phyloP scores from a whole-genome alignment of 2,888 invertebrate genomes.

The Dicycla oo region DNA sequence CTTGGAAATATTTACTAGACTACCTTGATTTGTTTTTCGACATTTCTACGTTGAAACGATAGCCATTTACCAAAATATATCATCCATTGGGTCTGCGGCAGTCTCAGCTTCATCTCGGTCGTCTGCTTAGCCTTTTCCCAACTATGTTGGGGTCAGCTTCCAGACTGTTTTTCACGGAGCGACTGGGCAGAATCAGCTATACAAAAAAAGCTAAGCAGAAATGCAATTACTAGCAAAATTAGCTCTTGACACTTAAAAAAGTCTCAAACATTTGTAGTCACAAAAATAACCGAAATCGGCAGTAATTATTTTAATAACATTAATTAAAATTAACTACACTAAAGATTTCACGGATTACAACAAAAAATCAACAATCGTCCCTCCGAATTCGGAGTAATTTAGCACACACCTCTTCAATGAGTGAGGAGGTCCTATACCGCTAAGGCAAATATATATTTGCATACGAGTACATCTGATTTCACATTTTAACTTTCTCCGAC shows the following conservation, averaged over 20 bases:
- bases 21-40: slow-evolving; percentile 67
- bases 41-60: slow-evolving; percentile 32
- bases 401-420: slow-evolving; percentile 31
- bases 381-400: slow-evolving; percentile 18
- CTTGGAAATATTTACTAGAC: slow-evolving; percentile 62
- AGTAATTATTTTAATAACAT: slow-evolving; percentile 27
- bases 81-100: slow-evolving; percentile 10
- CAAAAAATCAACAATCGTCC: slow-evolving; percentile 12
- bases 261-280: not conserved
- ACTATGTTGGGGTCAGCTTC: not conserved
- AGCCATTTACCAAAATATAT: slow-evolving; percentile 33
- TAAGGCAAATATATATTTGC: slow-evolving; percentile 66
- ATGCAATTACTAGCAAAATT: not conserved
- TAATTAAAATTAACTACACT: slow-evolving; percentile 22
- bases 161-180: not conserved
- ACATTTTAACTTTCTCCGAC: slow-evolving; percentile 82
- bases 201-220: not conserved
- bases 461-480: slow-evolving; percentile 77
- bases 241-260: not conserved
- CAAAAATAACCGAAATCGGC: slow-evolving; percentile 5
- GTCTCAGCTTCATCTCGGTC: not conserved
- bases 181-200: not conserved
- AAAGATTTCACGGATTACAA: slow-evolving; percentile 14
- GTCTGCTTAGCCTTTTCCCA: not conserved
- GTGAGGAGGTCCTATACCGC: slow-evolving; percentile 55